phyloP scores from a whole-genome alignment of 2,113 vertebrate genomes.

The Todiramphus chloris region DNA sequence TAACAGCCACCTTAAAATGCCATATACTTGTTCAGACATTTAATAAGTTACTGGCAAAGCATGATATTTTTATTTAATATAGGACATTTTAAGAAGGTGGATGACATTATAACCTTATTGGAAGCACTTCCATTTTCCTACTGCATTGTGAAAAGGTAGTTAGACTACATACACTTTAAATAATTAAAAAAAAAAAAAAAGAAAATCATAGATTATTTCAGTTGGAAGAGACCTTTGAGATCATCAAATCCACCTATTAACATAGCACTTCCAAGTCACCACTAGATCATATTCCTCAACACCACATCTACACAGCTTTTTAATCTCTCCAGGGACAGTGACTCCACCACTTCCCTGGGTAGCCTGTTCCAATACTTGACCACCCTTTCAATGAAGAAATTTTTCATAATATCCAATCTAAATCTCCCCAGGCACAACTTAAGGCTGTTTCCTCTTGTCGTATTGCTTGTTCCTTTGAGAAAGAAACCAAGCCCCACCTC shows the following conservation, averaged over 20 bases:
- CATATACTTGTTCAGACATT: neutral
- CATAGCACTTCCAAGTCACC: neutral
- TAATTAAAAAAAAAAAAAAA: neutral
- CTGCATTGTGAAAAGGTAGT: neutral
- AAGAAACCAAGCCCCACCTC: too few relatives aligned
- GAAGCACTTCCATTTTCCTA: neutral
- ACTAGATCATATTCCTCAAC: neutral
- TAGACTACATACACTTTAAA: neutral
- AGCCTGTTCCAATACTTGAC: too few relatives aligned
- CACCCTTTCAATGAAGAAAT: too few relatives aligned
- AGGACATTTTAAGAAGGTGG: neutral
- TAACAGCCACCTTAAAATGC: neutral
- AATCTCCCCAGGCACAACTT: too few relatives aligned
- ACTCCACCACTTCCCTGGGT: too few relatives aligned
- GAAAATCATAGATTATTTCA: neutral
- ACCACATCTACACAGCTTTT: too few relatives aligned
- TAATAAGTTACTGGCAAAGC: neutral
- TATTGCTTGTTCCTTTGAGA: too few relatives aligned
- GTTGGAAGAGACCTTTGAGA: neutral
- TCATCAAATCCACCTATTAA: neutral
- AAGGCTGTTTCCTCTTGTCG: too few relatives aligned
- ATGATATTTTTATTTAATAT: neutral
- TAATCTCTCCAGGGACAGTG: too few relatives aligned
- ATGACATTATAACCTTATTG: neutral
- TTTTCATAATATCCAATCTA: too few relatives aligned